phyloP scores from a whole-genome alignment of 2,888 invertebrate genomes.

The Psococerastis gibbosa region DNA sequence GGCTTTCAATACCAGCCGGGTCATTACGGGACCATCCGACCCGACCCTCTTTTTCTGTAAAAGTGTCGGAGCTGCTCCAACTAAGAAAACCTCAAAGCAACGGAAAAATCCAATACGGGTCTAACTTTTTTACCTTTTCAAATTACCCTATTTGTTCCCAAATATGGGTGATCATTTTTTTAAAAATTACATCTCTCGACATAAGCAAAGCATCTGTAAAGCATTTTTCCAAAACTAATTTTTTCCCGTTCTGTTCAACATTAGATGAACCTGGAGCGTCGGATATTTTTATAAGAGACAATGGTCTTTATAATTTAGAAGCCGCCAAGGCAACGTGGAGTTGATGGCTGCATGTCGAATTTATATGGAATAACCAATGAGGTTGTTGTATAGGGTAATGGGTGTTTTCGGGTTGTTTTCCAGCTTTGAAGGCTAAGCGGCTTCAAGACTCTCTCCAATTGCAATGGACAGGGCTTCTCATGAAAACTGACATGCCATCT shows the following conservation, averaged over 20 bases:
- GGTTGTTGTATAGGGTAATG: slow-evolving; percentile 3
- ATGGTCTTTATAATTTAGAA: too few species aligned
- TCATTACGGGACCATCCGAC: slow-evolving; percentile 9
- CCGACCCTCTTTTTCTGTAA: slow-evolving; percentile 6
- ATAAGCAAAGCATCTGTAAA: neutral
- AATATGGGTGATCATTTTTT: neutral
- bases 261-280: too few species aligned
- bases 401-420: slow-evolving; percentile 4
- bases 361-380: slow-evolving; percentile 6
- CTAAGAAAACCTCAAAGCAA: slow-evolving; percentile 2
- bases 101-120: too few species aligned
- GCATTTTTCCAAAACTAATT: neutral
- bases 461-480: too few species aligned
- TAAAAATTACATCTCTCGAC: neutral
- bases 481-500: too few species aligned
- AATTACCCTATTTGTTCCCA: slow-evolving; percentile 7
- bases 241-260: neutral
- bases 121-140: neutral
- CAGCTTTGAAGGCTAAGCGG: neutral
- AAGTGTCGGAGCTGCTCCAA: neutral
- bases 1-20: slow-evolving; percentile 10
- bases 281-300: too few species aligned
- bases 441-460: too few species aligned
- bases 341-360: slow-evolving; percentile 10
- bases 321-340: slow-evolving; percentile 4